A percentile compares a stretch with the other conserved stretches of the same genome.
Evolutionary conservation across 2,888 invertebrate species (phyloP).

Genomic region (Tipula helvola): DNA sequence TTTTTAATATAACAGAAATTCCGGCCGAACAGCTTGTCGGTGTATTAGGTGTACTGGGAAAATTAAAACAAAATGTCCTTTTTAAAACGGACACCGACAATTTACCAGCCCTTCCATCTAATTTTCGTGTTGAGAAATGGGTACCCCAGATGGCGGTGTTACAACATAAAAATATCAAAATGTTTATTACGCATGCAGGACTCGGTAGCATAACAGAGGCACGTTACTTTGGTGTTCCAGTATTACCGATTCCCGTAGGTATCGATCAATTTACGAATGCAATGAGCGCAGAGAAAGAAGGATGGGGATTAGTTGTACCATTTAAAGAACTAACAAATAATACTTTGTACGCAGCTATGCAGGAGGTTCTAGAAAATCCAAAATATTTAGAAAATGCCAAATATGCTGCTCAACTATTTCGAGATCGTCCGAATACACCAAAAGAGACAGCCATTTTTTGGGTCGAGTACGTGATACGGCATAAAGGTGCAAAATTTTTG

Average conservation of each 20-base stretch:
- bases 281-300: background rate
- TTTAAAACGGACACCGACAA: background rate
- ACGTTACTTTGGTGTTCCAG: background rate
- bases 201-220: background rate
- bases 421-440: background rate
- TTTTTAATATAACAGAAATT: background rate
- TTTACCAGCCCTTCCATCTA: background rate
- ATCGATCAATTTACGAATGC: background rate
- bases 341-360: background rate
- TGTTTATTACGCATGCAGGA: background rate
- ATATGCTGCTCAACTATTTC: background rate
- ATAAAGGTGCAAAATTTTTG: background rate
- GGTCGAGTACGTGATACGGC: background rate
- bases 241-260: background rate
- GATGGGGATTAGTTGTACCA: background rate
- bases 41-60: background rate
- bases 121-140: background rate
- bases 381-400: background rate
- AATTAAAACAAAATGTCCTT: background rate
- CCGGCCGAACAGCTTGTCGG: background rate
- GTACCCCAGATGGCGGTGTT: background rate
- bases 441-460: background rate
- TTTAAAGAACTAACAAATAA: background rate
- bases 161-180: background rate
- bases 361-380: background rate